Evolutionary conservation across 2,113 vertebrate species (phyloP).

Genomic region (Otus sunia): DNA sequence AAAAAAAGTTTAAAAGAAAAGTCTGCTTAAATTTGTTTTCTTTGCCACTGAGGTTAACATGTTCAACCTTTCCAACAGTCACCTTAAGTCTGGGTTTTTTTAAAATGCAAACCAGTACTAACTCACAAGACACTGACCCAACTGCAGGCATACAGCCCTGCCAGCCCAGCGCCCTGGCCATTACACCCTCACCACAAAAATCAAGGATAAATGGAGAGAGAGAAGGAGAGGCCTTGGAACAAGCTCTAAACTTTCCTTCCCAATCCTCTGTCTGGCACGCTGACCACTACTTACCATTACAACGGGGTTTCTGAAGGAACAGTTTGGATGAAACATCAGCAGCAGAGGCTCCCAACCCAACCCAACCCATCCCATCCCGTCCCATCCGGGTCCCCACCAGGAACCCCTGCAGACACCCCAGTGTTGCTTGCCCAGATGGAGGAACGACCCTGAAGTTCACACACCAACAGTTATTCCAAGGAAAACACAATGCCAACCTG

Average conservation of each 20-base stretch:
- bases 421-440: neutral
- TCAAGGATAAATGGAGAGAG: neutral
- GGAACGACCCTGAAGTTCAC: neutral
- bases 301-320: neutral
- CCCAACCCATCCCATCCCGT: neutral
- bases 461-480: neutral
- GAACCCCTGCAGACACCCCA: neutral
- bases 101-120: neutral
- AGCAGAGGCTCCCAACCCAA: neutral
- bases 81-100: neutral
- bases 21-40: neutral
- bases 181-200: neutral
- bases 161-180: neutral
- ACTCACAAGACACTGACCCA: neutral
- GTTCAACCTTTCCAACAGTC: neutral
- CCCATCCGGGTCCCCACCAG: neutral
- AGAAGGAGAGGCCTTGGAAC: neutral
- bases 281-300: neutral
- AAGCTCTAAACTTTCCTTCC: neutral
- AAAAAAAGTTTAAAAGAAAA: neutral
- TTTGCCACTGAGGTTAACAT: neutral
- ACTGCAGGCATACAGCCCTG: neutral
- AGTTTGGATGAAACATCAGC: neutral
- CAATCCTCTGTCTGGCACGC: neutral
- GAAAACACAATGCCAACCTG: neutral